These are phyloP conservation scores for roundworm (Caenorhabditis elegans) DNA, from an alignment of 1,140 invertebrate species.

Conservation along the genomic window WBcel235 BX284606.5:13955501-13956000, in stretches of 20 bases:
- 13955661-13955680: background rate
- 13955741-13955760: conserved; percentile 29
- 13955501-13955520: background rate
- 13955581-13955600: too few species aligned
- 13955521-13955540: background rate
- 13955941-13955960: too few species aligned
- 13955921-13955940: too few species aligned
- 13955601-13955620: background rate
- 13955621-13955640: background rate
- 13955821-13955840: too few species aligned
- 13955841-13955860: too few species aligned
- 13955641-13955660: conserved; percentile 13
- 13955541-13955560: background rate
- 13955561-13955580: too few species aligned
- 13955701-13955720: conserved; percentile 22
- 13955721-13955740: conserved; percentile 17
- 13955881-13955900: too few species aligned
- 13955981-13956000: background rate
- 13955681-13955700: background rate
- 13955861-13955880: too few species aligned
- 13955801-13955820: too few species aligned
- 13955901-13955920: too few species aligned
- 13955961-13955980: too few species aligned
- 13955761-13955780: background rate
- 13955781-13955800: background rate